These are phyloP conservation scores for Micoletzkya japonica DNA, from an alignment of 2,888 invertebrate species.

Conservation along the genomic window DNA sequence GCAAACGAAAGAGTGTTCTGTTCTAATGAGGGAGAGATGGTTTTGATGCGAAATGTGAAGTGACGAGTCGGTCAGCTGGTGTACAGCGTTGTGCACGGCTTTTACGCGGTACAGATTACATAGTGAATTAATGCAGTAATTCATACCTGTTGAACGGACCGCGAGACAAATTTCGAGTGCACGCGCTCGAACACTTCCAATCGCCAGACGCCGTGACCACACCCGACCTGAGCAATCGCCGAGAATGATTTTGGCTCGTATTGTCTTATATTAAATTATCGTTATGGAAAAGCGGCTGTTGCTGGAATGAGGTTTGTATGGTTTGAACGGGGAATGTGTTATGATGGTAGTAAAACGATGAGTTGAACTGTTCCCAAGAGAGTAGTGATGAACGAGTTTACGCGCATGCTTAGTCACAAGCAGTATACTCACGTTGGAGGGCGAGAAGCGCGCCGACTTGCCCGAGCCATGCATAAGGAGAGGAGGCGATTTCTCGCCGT, in stretches of 20 bases:
- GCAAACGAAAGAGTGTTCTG: too few relatives aligned
- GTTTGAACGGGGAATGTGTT: background rate
- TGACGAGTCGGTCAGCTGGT: too few relatives aligned
- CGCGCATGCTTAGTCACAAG: too few relatives aligned
- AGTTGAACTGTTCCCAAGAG: background rate
- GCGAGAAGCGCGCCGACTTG: slow-evolving; percentile 9
- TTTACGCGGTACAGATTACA: too few relatives aligned
- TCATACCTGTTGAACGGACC: slow-evolving; percentile 8
- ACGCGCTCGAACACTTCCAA: slow-evolving; percentile 23
- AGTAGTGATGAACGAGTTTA: background rate
- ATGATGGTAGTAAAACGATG: background rate
- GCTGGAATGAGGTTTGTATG: background rate
- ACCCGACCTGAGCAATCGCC: slow-evolving; percentile 7
- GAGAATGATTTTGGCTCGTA: too few relatives aligned
- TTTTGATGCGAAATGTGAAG: too few relatives aligned
- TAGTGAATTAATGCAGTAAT: too few relatives aligned
- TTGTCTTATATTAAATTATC: background rate
- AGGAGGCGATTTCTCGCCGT: slow-evolving; percentile 16
- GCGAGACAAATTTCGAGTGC: slow-evolving; percentile 8
- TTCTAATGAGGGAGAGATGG: too few relatives aligned
- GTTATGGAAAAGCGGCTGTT: background rate
- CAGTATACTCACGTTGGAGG: slow-evolving; percentile 10
- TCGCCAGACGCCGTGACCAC: slow-evolving; percentile 22
- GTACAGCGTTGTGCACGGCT: too few relatives aligned
- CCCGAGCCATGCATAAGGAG: background rate